These are phyloP conservation scores for Armadillidium nasatum DNA, from an alignment of 1,140 invertebrate species.

Conservation along the genomic window DNA sequence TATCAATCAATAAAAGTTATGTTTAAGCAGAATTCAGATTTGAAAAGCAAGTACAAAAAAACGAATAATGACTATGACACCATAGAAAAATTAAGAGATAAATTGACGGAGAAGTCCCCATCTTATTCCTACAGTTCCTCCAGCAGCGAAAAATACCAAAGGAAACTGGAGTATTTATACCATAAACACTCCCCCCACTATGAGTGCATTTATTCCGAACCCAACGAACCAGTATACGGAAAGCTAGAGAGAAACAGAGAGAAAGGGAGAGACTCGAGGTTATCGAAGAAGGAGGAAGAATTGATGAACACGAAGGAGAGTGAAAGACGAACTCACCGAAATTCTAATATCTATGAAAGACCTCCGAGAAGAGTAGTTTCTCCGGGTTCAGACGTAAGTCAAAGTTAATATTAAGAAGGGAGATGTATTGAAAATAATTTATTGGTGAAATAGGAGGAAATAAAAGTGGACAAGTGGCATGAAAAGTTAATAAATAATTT, in stretches of 20 bases:
- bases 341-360: not conserved
- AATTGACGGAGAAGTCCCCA: not conserved
- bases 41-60: not conserved
- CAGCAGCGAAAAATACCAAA: slow-evolving; percentile 4
- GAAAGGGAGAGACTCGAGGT: too few species aligned
- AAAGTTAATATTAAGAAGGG: not conserved
- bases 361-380: not conserved
- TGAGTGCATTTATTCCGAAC: too few species aligned
- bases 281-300: too few species aligned
- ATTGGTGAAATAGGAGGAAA: too few species aligned
- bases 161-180: not conserved
- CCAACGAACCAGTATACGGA: too few species aligned
- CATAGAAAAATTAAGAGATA: slow-evolving; percentile 3
- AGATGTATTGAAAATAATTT: too few species aligned
- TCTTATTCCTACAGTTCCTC: not conserved
- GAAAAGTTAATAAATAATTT: too few species aligned
- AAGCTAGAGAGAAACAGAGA: too few species aligned
- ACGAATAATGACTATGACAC: not conserved
- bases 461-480: too few species aligned
- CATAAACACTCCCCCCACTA: too few species aligned
- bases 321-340: not conserved
- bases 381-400: not conserved
- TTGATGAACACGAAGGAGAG: not conserved
- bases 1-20: not conserved
- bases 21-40: not conserved